These are phyloP conservation scores for Rugalucina vietnamica DNA, from an alignment of 2,888 invertebrate species.

Conservation along the genomic window DNA sequence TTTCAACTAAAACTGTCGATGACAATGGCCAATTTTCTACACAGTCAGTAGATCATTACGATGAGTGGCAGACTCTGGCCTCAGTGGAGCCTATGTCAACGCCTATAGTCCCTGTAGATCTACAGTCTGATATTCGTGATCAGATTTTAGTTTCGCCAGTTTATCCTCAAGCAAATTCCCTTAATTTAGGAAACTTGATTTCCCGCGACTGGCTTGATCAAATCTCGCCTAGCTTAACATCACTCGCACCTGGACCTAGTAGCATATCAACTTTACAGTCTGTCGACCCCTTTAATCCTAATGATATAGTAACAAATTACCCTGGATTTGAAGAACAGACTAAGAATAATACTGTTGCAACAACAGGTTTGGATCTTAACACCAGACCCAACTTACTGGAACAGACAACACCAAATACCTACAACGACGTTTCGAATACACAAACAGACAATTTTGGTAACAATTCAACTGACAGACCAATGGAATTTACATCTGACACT, in stretches of 20 bases:
- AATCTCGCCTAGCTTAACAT: not conserved
- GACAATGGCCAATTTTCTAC: no score
- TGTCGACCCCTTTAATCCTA: not conserved
- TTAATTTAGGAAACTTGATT: not conserved
- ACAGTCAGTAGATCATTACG: not conserved
- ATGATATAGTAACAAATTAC: not conserved
- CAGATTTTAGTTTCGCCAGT: not conserved
- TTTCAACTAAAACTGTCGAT: no score
- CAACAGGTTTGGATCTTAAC: not conserved
- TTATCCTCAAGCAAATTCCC: not conserved
- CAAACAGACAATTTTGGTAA: no score
- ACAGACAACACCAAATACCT: no score
- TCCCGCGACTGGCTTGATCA: not conserved
- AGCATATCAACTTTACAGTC: not conserved
- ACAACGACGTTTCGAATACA: no score
- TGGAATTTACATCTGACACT: no score
- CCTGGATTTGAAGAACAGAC: not conserved
- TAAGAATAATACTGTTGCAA: not conserved
- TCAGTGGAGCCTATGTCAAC: not conserved
- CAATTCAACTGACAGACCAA: no score
- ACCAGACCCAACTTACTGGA: no score
- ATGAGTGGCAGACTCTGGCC: not conserved
- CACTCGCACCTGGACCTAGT: not conserved
- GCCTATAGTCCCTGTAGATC: not conserved
- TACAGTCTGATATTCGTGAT: not conserved